Base-by-base conservation (phyloP, 2,797 vertebrate genomes). In the Oreortyx pictus region DNA sequence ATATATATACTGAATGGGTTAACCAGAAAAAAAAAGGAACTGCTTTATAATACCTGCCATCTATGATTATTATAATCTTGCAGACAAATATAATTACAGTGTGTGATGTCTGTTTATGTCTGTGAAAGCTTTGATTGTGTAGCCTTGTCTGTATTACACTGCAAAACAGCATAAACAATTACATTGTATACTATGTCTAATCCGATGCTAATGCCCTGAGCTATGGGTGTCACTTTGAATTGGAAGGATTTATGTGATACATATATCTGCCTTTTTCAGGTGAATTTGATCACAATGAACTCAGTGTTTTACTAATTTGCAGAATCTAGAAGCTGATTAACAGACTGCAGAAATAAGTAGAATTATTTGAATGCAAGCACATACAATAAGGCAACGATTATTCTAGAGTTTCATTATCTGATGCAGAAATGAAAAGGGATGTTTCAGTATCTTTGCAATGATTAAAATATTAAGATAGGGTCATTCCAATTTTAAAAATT, bases 21-120 rank as follows among this genome's bases (percentile, higher is more conserved):
- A 97, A 95, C 61, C 73, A 90, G 83, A 57, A 92, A 92, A 97
- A 97, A 97, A 95, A 97, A 95, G 88, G 64, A 93, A 65, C 87
- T 95, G 86, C 91, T 96, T 96, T 96, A 74, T 92, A 95, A 92
- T 95, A 94, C 96, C 97, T 97, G 96, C 96, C 96, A 97, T 79
- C 94, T 97, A 92, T 94, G 95, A 97, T 98, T 97, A 97, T 97
- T 97, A 97, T 97, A 97, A 97, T 97, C 97, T 97, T 96, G 89
- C 95, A 97, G 97, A 97, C 96, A 98, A 97, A 97, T 97, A 96
- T 98, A 98, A 98, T 98, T 98, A 97, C 93, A 94, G 95, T 94
- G 88, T 97, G 93, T 97, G 97, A 96, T 97, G 96, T 97, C 97
- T 98, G 97, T 97, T 97, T 97, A 91, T 84, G 92, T 97, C 97